Base-by-base conservation (phyloP, 2,888 invertebrate genomes). In the Conus canariensis region DNA sequence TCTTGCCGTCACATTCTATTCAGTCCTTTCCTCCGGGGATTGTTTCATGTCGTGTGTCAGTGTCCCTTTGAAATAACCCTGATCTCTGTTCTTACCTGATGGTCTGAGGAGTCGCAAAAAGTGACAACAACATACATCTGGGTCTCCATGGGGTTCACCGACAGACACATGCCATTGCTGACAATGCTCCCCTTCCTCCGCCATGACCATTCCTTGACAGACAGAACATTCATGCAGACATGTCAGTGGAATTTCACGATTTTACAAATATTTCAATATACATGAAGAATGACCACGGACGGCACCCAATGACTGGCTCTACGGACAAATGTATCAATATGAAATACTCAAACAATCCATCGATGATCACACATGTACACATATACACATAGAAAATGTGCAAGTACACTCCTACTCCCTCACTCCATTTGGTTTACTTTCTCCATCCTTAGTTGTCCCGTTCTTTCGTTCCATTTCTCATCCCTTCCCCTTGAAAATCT, bases 161-260 rank as follows among this genome's bases (percentile, higher is more conserved):
- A 93, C 58, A 94, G 91, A 93, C 94, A 94, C 94, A 94, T 94
- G 8, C 94, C 94, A 88, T 93, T 94, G 90, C 92, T 94, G 67
- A 93, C 93, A 88, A 95, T 94, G 89, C 93, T 92, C 88, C 95
- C 94, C 91, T 92, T 92, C 91, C 93, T 93, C 91, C 94, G 93
- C 93, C 94, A 93, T 59, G 94, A 94, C 94, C 94, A 94, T 87
- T 94, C 94, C 95, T 95, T 87, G 45, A 64, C n/a, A 89, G 90
- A 77, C 77, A 77, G 74, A 92, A 90, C 64, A 77, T 22, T 19
- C n/a, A 77, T 22, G 25, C 77, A 77, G 19, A 77, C 77, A 77
- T 22, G 22, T 10, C 45, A 45, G 45, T 4, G 45, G 45, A 45
- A 45, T 45, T 45, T 45, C 45, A 45, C 4, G 3, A 2, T 45